Conservation (phyloP, 2,888 invertebrate species). For the Coronaproctus castanopsis region DNA sequence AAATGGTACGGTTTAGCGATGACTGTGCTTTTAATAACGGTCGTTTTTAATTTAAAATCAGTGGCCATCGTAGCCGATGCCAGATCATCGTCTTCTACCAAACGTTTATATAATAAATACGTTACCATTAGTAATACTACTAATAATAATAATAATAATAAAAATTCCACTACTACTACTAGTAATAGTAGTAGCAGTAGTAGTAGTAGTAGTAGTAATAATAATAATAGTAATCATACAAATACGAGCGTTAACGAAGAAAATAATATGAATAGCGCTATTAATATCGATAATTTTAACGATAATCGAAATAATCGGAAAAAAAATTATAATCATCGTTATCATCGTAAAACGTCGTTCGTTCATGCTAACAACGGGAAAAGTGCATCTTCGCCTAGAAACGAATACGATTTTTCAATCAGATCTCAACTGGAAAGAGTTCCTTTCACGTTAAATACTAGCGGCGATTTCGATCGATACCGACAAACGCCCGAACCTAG, state of each 20-base stretch:
- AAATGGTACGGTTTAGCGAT: slow-evolving; percentile 14
- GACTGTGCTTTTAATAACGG: background rate
- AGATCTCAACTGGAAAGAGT: background rate
- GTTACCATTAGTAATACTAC: background rate
- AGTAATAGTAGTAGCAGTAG: background rate
- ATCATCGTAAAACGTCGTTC: background rate
- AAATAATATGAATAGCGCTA: background rate
- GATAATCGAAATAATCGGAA: too few species aligned
- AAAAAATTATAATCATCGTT: too few species aligned
- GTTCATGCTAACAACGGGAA: background rate
- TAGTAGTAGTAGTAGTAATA: background rate
- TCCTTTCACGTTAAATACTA: background rate
- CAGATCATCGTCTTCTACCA: too few species aligned
- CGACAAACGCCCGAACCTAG: too few species aligned
- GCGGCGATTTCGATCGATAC: too few species aligned
- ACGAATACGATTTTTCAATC: background rate
- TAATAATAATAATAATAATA: background rate
- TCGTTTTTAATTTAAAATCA: background rate
- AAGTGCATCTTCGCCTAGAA: too few species aligned
- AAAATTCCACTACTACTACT: background rate
- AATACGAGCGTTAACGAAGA: background rate
- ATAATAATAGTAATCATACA: background rate
- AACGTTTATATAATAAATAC: background rate
- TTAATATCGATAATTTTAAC: background rate
- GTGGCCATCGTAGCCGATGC: background rate